Percentiles rank a stretch among this genome's conserved stretches.
Evolutionary conservation across 2,113 vertebrate genomes (phyloP).

Genomic region (Hydropotes inermis): DNA sequence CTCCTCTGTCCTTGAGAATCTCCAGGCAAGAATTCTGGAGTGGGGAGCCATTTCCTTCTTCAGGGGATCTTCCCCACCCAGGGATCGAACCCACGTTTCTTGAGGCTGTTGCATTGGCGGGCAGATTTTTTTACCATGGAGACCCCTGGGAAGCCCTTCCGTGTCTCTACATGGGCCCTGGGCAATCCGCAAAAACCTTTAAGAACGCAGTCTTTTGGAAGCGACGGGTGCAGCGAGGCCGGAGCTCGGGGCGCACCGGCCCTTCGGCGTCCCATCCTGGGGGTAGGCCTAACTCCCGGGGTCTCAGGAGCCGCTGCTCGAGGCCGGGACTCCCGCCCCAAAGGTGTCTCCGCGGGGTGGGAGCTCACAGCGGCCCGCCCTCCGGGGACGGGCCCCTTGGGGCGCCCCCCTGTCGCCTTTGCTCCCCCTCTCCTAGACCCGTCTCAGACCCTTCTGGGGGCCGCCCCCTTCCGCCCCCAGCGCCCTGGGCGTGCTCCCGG

Average conservation of each 20-base stretch:
- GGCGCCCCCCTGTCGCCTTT: neutral
- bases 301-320: neutral
- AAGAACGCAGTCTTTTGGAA: neutral
- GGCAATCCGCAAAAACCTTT: neutral
- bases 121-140: neutral
- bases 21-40: neutral
- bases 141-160: neutral
- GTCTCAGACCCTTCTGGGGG: neutral
- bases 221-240: neutral
- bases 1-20: neutral
- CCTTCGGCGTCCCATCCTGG: neutral
- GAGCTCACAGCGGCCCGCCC: neutral
- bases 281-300: neutral
- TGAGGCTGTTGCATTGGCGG: neutral
- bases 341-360: neutral
- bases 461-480: neutral
- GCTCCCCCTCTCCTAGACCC: neutral
- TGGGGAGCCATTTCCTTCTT: neutral
- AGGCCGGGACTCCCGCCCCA: no score
- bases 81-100: neutral
- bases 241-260: fast-evolving
- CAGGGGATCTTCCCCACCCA: neutral
- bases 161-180: neutral
- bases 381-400: neutral
- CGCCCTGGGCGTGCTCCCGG: neutral